Evolutionary conservation across 2,113 vertebrate species (phyloP).

Genomic region (Guaruba guarouba): DNA sequence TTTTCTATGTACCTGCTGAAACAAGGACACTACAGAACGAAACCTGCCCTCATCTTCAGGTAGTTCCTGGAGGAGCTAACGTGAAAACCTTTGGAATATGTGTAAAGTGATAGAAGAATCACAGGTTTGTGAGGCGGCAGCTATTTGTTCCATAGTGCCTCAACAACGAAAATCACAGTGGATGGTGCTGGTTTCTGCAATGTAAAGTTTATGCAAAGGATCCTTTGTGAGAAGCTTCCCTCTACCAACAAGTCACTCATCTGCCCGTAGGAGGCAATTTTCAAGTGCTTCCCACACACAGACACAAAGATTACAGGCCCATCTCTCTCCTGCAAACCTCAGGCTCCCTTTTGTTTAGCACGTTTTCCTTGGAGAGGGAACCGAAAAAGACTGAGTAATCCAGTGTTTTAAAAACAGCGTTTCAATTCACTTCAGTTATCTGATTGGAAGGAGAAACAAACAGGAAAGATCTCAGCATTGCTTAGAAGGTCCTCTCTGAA

Average conservation of each 20-base stretch:
- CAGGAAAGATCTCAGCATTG: slow-evolving; percentile 51
- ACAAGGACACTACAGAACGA: neutral
- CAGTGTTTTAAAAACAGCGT: slow-evolving; percentile 66
- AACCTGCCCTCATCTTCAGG: neutral
- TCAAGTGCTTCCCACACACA: slow-evolving; percentile 5
- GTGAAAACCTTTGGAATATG: neutral
- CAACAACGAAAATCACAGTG: neutral
- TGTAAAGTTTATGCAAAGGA: slow-evolving; percentile 28
- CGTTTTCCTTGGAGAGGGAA: slow-evolving; percentile 36
- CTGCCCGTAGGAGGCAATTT: slow-evolving; percentile 47
- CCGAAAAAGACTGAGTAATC: slow-evolving; percentile 61
- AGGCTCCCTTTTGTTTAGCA: slow-evolving; percentile 5
- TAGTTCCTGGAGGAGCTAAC: neutral
- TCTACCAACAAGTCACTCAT: slow-evolving; percentile 38
- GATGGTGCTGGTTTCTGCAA: neutral
- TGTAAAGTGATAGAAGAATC: neutral
- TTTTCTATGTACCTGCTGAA: slow-evolving; percentile 28
- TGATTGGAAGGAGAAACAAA: slow-evolving; percentile 58
- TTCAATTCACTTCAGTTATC: slow-evolving; percentile 47
- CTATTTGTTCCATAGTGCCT: neutral
- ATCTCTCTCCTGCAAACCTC: neutral
- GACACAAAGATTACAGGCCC: slow-evolving; percentile 44
- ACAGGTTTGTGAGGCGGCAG: neutral
- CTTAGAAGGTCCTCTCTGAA: neutral
- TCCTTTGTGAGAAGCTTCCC: slow-evolving; percentile 17